Conservation (phyloP, 2,797 vertebrate genomes). For the Ctenosaura bakeri region DNA sequence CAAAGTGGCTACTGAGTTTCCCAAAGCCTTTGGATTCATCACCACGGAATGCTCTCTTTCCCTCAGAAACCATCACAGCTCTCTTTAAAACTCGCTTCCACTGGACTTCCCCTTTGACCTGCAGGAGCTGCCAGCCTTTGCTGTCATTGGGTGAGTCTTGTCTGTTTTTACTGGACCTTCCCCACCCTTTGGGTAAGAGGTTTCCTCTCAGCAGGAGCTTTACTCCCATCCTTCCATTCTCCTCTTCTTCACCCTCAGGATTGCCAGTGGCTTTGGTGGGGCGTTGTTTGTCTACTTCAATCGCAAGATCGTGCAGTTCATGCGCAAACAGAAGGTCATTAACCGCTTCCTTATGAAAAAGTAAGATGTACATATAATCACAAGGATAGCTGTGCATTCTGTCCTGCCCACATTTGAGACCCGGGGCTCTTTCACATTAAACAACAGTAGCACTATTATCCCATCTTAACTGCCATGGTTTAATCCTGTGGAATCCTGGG, state of each 20-base stretch:
- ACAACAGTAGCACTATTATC: too few relatives aligned
- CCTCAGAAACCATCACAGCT: constrained; percentile 94
- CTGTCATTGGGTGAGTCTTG: constrained; percentile 91
- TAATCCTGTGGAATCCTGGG: too few relatives aligned
- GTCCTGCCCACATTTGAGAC: too few relatives aligned
- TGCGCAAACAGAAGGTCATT: constrained; percentile 96
- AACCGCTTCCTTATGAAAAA: constrained; percentile 99
- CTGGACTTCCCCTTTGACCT: constrained; percentile 97
- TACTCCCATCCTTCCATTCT: background rate
- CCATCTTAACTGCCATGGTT: too few relatives aligned
- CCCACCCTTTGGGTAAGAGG: background rate
- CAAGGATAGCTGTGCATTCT: too few relatives aligned
- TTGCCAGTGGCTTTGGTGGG: constrained; percentile 94
- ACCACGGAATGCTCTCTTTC: constrained; percentile 24
- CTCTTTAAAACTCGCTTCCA: constrained; percentile 96
- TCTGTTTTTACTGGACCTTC: rapidly evolving
- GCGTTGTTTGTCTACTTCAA: constrained; percentile 96
- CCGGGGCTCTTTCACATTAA: too few relatives aligned
- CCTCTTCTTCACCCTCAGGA: constrained; percentile 79
- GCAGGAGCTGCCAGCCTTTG: constrained; percentile 95
- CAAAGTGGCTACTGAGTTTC: too few relatives aligned
- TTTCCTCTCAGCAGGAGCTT: too few relatives aligned
- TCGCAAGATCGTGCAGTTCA: constrained; percentile 95
- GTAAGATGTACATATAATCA: constrained; percentile 77
- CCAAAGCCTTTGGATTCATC: background rate